A percentile compares a stretch with the other conserved stretches of the same genome.
Conservation (phyloP, 2,113 vertebrate species). For the Mus spicilegus region DNA sequence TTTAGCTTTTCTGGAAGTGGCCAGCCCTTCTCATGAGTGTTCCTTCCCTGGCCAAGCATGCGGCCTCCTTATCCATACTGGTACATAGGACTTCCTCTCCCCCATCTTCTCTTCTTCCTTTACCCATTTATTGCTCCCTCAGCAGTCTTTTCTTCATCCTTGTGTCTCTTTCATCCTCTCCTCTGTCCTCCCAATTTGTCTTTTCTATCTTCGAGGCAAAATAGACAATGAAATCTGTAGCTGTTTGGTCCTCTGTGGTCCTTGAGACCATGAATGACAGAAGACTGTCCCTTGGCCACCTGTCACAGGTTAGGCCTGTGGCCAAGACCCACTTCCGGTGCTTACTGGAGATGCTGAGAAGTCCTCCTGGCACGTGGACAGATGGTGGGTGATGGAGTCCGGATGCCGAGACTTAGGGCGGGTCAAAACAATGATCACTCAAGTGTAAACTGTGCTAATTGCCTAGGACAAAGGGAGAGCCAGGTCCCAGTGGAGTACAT, state of each 20-base stretch:
- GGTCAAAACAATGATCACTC: constrained; percentile 79
- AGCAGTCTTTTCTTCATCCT: neutral
- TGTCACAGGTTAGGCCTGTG: constrained; percentile 60
- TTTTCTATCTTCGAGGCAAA: neutral
- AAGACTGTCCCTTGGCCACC: constrained; percentile 65
- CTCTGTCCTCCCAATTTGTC: neutral
- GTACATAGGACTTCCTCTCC: no score
- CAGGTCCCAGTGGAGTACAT: neutral
- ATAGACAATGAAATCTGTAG: neutral
- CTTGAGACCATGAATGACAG: constrained; percentile 59
- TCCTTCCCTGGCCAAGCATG: neutral
- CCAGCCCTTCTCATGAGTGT: neutral
- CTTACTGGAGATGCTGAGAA: constrained; percentile 61
- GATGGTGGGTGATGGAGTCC: constrained; percentile 80
- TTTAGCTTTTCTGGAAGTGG: neutral
- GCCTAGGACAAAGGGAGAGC: constrained; percentile 75
- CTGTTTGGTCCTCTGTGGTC: constrained; percentile 33
- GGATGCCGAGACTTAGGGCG: constrained; percentile 79
- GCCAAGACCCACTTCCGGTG: constrained; percentile 77
- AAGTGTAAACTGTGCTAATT: constrained; percentile 81
- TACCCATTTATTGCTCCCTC: no score
- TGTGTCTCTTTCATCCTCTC: neutral
- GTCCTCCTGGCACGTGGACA: constrained; percentile 68
- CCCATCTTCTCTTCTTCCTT: neutral
- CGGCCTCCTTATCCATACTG: neutral